Conservation (phyloP, 2,797 vertebrate species). For the Acanthiza pusilla region DNA sequence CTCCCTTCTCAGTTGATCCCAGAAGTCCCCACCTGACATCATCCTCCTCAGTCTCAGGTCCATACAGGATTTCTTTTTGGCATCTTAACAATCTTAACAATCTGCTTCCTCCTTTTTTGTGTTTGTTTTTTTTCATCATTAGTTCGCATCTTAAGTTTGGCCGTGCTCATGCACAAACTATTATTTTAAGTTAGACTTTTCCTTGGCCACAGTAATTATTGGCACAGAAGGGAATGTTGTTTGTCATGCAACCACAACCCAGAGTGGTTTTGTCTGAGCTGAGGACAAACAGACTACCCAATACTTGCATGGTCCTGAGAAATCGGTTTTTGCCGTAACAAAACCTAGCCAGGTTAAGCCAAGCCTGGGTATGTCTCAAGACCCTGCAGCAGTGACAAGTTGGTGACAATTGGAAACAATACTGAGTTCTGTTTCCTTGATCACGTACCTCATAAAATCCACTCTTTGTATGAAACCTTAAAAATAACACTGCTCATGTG, state of each 20-base stretch:
- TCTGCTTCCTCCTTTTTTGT: background rate
- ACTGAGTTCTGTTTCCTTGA: background rate
- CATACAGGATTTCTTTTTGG: accelerated
- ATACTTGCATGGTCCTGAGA: background rate
- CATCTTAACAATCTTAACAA: background rate
- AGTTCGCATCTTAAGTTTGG: background rate
- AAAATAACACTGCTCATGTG: background rate
- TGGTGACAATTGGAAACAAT: background rate
- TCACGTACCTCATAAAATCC: background rate
- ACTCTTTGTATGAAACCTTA: background rate
- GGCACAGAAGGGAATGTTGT: background rate
- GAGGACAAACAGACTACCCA: background rate
- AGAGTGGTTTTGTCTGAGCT: background rate
- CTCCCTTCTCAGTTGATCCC: accelerated
- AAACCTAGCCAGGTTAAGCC: background rate
- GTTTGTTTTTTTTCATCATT: background rate
- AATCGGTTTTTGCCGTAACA: background rate
- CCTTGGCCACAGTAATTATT: accelerated
- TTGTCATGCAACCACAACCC: background rate
- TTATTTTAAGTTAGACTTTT: background rate
- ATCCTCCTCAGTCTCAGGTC: background rate
- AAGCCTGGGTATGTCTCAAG: background rate
- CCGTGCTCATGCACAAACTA: background rate
- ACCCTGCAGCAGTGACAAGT: background rate
- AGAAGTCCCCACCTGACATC: accelerated